Evolutionary conservation across 1,140 invertebrate species (phyloP).

Genomic region (Plodia interpunctella): DNA sequence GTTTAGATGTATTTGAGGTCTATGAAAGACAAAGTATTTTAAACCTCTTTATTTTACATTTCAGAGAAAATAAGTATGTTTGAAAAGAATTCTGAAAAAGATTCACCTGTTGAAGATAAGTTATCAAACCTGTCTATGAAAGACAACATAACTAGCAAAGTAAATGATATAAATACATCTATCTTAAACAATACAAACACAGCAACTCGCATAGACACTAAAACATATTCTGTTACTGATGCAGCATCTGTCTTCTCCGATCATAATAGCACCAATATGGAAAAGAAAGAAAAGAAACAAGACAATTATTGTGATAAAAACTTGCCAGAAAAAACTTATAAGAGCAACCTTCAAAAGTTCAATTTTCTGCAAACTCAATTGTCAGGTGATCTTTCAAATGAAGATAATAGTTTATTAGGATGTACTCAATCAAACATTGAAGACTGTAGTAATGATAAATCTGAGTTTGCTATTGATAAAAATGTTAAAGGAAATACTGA

Average conservation of each 20-base stretch:
- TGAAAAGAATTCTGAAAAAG: constrained; percentile 65
- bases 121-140: constrained; percentile 58
- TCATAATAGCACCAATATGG: constrained; percentile 10
- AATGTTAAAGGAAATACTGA: constrained; percentile 1
- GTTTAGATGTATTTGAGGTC: neutral
- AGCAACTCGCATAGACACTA: constrained; percentile 21
- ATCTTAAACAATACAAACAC: constrained; percentile 23
- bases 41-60: constrained; percentile 24
- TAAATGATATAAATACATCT: constrained; percentile 25
- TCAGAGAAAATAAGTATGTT: constrained; percentile 74
- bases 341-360: constrained; percentile 60
- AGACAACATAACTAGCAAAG: constrained; percentile 37
- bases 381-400: constrained; percentile 30
- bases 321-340: constrained; percentile 55
- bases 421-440: constrained; percentile 26
- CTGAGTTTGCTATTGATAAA: constrained; percentile 9
- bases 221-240: constrained; percentile 12
- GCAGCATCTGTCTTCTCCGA: neutral
- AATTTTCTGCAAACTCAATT: constrained; percentile 71
- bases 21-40: neutral
- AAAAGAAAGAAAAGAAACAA: constrained; percentile 16
- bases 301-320: constrained; percentile 28
- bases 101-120: constrained; percentile 48
- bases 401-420: constrained; percentile 22
- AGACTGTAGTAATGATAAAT: constrained; percentile 29